phyloP scores from a whole-genome alignment of 2,113 vertebrate species.

The Gopherus evgoodei region DNA sequence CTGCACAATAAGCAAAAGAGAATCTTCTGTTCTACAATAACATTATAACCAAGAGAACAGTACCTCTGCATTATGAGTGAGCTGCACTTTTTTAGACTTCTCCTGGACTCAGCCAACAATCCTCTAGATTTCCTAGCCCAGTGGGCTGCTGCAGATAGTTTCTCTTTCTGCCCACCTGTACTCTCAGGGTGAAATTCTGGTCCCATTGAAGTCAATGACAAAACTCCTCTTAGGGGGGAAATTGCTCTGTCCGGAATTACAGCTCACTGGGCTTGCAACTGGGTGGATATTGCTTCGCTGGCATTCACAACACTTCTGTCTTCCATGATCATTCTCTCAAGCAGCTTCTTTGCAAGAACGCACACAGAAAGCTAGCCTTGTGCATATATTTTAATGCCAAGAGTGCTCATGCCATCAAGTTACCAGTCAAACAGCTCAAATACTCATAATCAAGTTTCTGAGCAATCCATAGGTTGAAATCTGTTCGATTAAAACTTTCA shows the following conservation, averaged over 20 bases:
- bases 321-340: background rate
- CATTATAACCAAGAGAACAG: background rate
- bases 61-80: conserved; percentile 13
- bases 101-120: conserved; percentile 54
- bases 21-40: conserved; percentile 9
- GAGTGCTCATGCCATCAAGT: background rate
- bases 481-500: rapidly evolving
- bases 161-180: conserved; percentile 39
- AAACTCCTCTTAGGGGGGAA: conserved; percentile 2
- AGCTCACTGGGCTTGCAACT: background rate
- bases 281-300: background rate
- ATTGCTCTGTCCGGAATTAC: background rate
- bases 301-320: background rate
- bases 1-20: conserved; percentile 45
- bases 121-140: conserved; percentile 16
- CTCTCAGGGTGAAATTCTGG: conserved; percentile 8
- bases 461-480: background rate
- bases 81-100: conserved; percentile 8
- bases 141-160: conserved; percentile 48
- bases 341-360: rapidly evolving
- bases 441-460: rapidly evolving
- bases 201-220: conserved; percentile 52
- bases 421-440: background rate
- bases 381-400: background rate
- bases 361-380: rapidly evolving